These are phyloP conservation scores for Adela reaumurella DNA, from an alignment of 2,888 invertebrate species.

Conservation along the genomic window DNA sequence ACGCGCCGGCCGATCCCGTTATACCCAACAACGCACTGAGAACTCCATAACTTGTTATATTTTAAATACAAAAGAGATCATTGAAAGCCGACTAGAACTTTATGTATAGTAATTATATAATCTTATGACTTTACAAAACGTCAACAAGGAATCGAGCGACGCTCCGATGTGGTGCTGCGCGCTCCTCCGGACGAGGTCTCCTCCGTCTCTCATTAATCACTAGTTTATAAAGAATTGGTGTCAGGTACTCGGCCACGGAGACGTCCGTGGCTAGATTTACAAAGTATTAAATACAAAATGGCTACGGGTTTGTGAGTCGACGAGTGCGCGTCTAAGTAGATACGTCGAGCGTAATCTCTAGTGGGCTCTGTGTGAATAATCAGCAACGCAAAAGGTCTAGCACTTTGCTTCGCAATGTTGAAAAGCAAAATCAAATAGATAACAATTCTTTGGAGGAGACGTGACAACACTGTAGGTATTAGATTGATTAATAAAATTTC, in stretches of 20 bases:
- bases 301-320: not conserved
- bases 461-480: not conserved
- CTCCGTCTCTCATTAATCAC: slow-evolving; percentile 10
- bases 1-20: too few relatives aligned
- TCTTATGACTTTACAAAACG: not conserved
- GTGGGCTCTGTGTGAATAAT: not conserved
- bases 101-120: slow-evolving; percentile 9
- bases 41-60: not conserved
- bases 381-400: not conserved
- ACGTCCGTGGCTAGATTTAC: not conserved
- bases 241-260: slow-evolving; percentile 44
- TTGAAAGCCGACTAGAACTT: slow-evolving; percentile 53
- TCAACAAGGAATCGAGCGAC: not conserved
- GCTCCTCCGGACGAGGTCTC: too few relatives aligned
- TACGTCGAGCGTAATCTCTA: too few relatives aligned
- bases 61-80: slow-evolving; percentile 33
- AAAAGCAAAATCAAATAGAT: slow-evolving; percentile 22
- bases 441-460: slow-evolving; percentile 16
- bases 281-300: not conserved
- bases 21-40: not conserved
- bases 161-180: not conserved
- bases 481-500: not conserved
- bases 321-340: not conserved
- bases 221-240: slow-evolving; percentile 13
- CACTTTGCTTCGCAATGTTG: slow-evolving; percentile 6